Evolutionary conservation across 1,140 invertebrate genomes (phyloP).

Genomic region (Pantala flavescens): DNA sequence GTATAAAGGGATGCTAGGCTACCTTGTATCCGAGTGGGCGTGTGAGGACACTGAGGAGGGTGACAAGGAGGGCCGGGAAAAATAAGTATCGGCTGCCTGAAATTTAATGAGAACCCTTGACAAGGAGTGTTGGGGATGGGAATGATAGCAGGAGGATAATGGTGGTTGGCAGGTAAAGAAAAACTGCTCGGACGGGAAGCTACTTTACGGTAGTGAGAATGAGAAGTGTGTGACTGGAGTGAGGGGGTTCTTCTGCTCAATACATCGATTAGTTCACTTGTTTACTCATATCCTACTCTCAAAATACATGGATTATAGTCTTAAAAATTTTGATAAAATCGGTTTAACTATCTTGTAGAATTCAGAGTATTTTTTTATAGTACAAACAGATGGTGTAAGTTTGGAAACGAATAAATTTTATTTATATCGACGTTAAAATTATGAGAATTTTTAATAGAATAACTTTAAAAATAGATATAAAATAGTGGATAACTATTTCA

Average conservation of each 20-base stretch:
- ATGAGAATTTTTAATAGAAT: no score
- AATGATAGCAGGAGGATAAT: not conserved
- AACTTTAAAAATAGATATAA: no score
- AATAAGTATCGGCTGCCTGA: slow-evolving; percentile 5
- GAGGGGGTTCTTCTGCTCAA: not conserved
- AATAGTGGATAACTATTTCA: no score
- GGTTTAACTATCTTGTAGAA: no score
- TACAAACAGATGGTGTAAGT: no score
- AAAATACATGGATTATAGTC: no score
- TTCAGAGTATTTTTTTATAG: no score
- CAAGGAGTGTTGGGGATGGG: not conserved
- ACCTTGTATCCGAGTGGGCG: not conserved
- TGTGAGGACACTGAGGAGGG: not conserved
- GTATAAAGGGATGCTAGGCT: not conserved
- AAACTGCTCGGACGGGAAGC: not conserved
- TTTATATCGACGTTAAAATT: no score
- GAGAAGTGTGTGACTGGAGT: not conserved
- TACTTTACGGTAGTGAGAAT: not conserved
- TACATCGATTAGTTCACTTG: no score
- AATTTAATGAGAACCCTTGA: slow-evolving; percentile 10
- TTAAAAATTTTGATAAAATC: no score
- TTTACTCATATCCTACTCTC: no score
- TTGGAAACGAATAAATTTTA: no score
- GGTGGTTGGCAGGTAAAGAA: not conserved
- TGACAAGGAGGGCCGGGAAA: not conserved